Evolutionary conservation across 2,113 vertebrate genomes (phyloP).

Genomic region (Grammomys surdaster): DNA sequence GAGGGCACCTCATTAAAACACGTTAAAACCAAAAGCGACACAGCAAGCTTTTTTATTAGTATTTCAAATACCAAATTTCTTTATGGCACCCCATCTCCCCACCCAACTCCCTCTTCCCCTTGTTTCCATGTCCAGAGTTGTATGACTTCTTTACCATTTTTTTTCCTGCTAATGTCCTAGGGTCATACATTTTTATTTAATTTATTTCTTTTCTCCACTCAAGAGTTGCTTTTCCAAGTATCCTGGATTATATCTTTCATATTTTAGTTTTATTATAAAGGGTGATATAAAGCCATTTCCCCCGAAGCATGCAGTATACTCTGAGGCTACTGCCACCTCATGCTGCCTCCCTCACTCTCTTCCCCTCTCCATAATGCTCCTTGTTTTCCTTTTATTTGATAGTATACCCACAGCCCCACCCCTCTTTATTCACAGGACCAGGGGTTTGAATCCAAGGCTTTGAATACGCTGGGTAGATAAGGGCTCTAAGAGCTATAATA

Average conservation of each 20-base stretch:
- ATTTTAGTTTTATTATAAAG: not conserved
- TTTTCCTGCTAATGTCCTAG: not conserved
- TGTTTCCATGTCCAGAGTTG: not conserved
- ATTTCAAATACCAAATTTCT: not conserved
- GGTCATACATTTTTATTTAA: not conserved
- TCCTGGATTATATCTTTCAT: not conserved
- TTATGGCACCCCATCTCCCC: not conserved
- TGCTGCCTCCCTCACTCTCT: not conserved
- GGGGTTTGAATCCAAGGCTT: not conserved
- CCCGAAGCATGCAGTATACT: too few species aligned
- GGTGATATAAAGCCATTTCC: not conserved
- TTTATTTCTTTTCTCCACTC: not conserved
- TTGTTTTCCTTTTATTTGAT: not conserved
- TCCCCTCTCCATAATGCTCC: not conserved
- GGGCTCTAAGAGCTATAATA: not conserved
- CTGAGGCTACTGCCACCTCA: not conserved
- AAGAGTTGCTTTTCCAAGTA: slow-evolving; percentile 45
- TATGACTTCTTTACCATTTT: not conserved
- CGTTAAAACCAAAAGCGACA: not conserved
- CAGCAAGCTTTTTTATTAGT: not conserved
- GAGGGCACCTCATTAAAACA: not conserved
- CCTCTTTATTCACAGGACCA: not conserved
- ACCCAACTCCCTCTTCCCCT: not conserved
- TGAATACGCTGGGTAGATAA: not conserved
- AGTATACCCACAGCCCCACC: not conserved